Conservation (phyloP, 2,113 vertebrate genomes). For the Galeopterus variegatus region DNA sequence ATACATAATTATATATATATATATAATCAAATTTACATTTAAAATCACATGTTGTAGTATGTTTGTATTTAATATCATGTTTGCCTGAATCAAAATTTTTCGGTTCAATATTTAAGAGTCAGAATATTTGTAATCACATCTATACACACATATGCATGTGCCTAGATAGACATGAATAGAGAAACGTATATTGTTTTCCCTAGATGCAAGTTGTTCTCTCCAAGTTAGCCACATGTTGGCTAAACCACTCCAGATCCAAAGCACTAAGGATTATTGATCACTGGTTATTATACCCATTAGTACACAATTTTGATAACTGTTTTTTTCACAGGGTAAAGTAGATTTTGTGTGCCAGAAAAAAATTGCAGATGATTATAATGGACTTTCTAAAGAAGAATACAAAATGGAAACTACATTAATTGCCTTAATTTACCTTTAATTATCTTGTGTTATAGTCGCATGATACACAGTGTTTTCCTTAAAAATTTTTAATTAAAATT, state of each 20-base stretch:
- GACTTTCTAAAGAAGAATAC: conserved; percentile 41
- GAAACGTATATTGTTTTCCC: conserved; percentile 27
- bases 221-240: not conserved
- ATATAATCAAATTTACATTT: conserved; percentile 47
- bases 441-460: not conserved
- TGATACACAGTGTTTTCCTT: not conserved
- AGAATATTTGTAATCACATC: conserved; percentile 31
- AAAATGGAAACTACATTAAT: conserved; percentile 27
- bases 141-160: not conserved
- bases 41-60: conserved; percentile 6
- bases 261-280: not conserved
- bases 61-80: conserved; percentile 18
- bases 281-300: not conserved
- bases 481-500: conserved; percentile 37
- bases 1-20: not conserved
- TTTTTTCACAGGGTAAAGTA: not conserved
- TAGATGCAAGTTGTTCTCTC: conserved; percentile 7
- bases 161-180: not conserved
- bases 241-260: not conserved
- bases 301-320: not conserved
- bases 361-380: not conserved
- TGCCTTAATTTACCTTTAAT: conserved; percentile 22
- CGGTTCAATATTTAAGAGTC: conserved; percentile 12
- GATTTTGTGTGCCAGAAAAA: not conserved
- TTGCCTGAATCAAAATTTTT: conserved; percentile 8